Evolutionary conservation across 2,113 vertebrate genomes (phyloP).

Genomic region (Chinchilla lanigera): DNA sequence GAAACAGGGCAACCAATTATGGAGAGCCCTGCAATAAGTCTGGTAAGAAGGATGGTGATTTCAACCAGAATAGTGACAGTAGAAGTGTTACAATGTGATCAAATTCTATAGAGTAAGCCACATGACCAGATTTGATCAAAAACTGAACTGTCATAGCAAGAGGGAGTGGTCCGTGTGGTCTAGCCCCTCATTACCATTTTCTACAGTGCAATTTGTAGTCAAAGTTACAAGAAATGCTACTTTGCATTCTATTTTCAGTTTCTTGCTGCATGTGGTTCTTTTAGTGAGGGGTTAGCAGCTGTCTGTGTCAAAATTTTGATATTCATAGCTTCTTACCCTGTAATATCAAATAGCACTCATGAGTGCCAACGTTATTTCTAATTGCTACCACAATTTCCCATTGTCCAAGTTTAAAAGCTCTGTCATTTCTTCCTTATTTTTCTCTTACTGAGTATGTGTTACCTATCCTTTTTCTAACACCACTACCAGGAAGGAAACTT

Average conservation of each 20-base stretch:
- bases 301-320: slow-evolving; percentile 1
- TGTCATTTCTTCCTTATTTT: not conserved
- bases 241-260: not conserved
- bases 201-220: not conserved
- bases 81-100: not conserved
- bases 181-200: not conserved
- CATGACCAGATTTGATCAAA: not conserved
- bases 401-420: not conserved
- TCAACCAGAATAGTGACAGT: not conserved
- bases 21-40: not conserved
- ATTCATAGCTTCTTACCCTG: not conserved
- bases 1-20: not conserved
- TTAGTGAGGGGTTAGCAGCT: not conserved
- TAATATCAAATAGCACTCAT: not conserved
- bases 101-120: not conserved
- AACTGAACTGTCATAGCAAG: not conserved
- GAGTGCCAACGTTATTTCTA: slow-evolving; percentile 24
- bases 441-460: not conserved
- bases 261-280: not conserved
- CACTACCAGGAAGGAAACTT: slow-evolving; percentile 1
- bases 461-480: not conserved
- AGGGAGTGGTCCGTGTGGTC: not conserved
- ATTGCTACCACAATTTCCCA: not conserved
- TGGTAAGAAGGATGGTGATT: not conserved
- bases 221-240: not conserved